Percentiles rank a stretch among this genome's conserved stretches.
Evolutionary conservation across 2,113 vertebrate species (phyloP).

Genomic region (Larimichthys crocea): DNA sequence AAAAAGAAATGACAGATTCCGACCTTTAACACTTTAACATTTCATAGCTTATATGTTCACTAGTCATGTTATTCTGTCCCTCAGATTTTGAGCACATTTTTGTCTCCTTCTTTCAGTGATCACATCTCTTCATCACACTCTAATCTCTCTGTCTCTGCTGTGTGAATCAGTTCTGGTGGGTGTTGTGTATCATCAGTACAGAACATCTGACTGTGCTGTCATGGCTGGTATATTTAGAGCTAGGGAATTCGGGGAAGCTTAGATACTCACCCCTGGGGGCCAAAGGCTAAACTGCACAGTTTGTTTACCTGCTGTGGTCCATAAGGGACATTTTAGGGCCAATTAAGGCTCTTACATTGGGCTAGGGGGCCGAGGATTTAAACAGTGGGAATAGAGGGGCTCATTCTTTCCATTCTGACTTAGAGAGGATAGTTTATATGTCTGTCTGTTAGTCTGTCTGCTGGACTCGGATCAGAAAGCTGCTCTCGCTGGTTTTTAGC

Average conservation of each 20-base stretch:
- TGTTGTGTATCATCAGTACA: conserved; percentile 67
- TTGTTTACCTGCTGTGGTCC: conserved; percentile 76
- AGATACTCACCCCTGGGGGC: conserved; percentile 48
- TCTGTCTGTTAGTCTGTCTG: conserved; percentile 18
- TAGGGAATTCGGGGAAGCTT: conserved; percentile 71
- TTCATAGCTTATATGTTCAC: neutral
- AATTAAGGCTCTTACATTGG: neutral
- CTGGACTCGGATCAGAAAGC: conserved; percentile 26
- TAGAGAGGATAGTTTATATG: conserved; percentile 37
- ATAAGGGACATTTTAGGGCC: conserved; percentile 32
- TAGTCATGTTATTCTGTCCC: neutral
- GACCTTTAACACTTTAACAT: neutral
- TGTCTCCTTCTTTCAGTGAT: conserved; percentile 9
- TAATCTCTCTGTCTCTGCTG: conserved; percentile 20
- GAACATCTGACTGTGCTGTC: conserved; percentile 67
- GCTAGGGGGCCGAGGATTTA: conserved; percentile 26
- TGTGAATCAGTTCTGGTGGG: conserved; percentile 50
- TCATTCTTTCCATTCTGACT: conserved; percentile 67
- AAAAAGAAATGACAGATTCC: neutral
- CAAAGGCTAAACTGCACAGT: conserved; percentile 69
- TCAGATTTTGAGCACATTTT: neutral
- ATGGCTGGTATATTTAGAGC: conserved; percentile 81
- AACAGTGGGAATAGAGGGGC: conserved; percentile 17
- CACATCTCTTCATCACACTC: conserved; percentile 2
- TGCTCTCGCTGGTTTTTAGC: conserved; percentile 11